A percentile compares a stretch with the other conserved stretches of the same genome.
phyloP scores from a whole-genome alignment of 2,113 vertebrate genomes.

The Silurus glanis region DNA sequence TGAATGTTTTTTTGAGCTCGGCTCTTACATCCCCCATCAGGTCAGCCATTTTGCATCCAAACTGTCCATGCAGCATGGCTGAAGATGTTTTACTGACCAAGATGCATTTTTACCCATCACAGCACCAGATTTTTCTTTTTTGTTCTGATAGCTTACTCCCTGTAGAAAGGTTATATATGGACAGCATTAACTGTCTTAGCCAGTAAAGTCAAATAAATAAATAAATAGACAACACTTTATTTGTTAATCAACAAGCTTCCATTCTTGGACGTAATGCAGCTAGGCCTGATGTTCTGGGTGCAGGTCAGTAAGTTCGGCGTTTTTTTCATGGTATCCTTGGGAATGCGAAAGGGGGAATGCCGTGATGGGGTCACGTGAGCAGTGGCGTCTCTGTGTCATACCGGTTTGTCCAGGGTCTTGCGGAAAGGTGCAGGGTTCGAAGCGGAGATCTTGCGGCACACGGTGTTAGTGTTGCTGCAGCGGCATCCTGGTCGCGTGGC shows the following conservation, averaged over 20 bases:
- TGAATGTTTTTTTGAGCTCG: slow-evolving; percentile 35
- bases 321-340: slow-evolving; percentile 20
- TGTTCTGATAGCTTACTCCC: slow-evolving; percentile 50
- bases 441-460: slow-evolving; percentile 93
- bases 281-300: slow-evolving; percentile 41
- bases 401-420: slow-evolving; percentile 89
- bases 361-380: neutral
- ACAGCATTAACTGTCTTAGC: slow-evolving; percentile 48
- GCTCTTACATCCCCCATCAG: slow-evolving; percentile 37
- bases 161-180: slow-evolving; percentile 42
- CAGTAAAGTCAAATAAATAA: slow-evolving; percentile 57
- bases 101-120: slow-evolving; percentile 28
- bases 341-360: slow-evolving; percentile 27
- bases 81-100: slow-evolving; percentile 15
- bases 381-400: slow-evolving; percentile 78
- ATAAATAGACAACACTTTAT: slow-evolving; percentile 34
- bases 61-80: slow-evolving; percentile 38
- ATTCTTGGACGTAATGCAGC: slow-evolving; percentile 41
- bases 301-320: slow-evolving; percentile 36
- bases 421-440: slow-evolving; percentile 78
- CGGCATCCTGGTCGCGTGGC: slow-evolving; percentile 91
- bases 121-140: slow-evolving; percentile 42
- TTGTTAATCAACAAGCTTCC: slow-evolving; percentile 30
- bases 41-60: slow-evolving; percentile 24
- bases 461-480: slow-evolving; percentile 94